Evolutionary conservation across 2,113 vertebrate genomes (phyloP).

Genomic region (Conger conger): DNA sequence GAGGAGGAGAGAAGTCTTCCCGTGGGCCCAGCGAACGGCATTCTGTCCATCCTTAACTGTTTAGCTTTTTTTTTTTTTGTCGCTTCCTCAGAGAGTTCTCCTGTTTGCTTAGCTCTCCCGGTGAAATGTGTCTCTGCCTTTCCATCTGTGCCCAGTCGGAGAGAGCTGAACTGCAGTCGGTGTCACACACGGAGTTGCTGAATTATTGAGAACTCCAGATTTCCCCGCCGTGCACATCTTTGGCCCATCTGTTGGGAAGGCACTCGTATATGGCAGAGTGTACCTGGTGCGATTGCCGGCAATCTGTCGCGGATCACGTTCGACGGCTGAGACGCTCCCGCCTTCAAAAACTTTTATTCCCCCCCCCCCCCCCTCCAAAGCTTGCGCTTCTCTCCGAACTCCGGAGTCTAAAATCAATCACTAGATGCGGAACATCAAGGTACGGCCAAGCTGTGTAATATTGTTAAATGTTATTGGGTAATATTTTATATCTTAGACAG

Average conservation of each 20-base stretch:
- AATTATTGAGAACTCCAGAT: constrained; percentile 80
- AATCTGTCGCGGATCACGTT: constrained; percentile 70
- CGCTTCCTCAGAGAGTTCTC: constrained; percentile 68
- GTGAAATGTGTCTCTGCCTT: constrained; percentile 69
- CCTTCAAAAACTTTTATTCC: constrained; percentile 56
- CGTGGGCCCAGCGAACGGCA: constrained; percentile 60
- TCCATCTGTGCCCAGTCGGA: constrained; percentile 75
- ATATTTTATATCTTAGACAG: constrained; percentile 25
- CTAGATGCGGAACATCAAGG: neutral
- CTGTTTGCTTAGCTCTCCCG: constrained; percentile 71
- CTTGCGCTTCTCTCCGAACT: neutral
- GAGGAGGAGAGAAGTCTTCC: constrained; percentile 63
- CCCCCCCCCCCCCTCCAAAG: neutral
- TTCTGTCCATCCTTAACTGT: constrained; percentile 71
- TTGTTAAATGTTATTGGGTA: neutral
- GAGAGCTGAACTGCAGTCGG: constrained; percentile 72
- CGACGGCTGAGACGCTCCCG: constrained; percentile 59
- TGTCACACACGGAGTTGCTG: constrained; percentile 76
- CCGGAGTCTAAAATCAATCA: neutral
- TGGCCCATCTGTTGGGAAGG: constrained; percentile 72
- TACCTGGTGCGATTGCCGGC: constrained; percentile 65
- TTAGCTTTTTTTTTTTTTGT: constrained; percentile 57
- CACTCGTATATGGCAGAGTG: constrained; percentile 62
- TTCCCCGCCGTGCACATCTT: constrained; percentile 71
- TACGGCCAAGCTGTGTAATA: neutral